Percentiles rank a stretch among this genome's conserved stretches.
phyloP scores from a whole-genome alignment of 2,797 vertebrate species.

The Ptychobarbus kaznakovi region DNA sequence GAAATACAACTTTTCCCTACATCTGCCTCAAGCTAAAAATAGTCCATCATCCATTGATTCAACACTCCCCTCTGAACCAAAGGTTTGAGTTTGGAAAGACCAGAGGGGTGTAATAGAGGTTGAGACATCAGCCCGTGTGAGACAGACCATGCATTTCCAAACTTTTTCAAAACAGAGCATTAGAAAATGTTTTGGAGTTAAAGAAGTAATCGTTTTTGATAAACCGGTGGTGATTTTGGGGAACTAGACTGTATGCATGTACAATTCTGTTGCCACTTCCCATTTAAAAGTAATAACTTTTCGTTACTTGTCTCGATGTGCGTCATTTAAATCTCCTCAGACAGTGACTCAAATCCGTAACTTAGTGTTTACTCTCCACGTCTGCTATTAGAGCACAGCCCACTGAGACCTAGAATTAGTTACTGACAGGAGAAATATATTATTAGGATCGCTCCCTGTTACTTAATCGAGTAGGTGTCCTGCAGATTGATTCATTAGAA shows the following conservation, averaged over 20 bases:
- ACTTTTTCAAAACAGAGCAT: not conserved
- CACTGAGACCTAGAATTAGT: slow-evolving; percentile 37
- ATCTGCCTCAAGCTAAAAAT: slow-evolving; percentile 37
- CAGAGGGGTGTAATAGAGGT: not conserved
- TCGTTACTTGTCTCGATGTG: not conserved
- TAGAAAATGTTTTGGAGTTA: not conserved
- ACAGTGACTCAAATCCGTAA: slow-evolving; percentile 57
- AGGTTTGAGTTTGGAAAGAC: slow-evolving; percentile 43
- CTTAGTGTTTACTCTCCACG: slow-evolving; percentile 34
- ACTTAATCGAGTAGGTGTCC: not conserved
- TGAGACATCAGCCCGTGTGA: not conserved
- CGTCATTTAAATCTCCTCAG: slow-evolving; percentile 46
- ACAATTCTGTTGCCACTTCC: not conserved
- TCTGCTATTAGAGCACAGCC: slow-evolving; percentile 51
- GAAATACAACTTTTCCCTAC: slow-evolving; percentile 47
- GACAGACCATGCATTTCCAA: not conserved
- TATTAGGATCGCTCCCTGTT: not conserved
- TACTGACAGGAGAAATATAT: slow-evolving; percentile 17
- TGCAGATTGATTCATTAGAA: not conserved
- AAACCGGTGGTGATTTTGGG: not conserved
- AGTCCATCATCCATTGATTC: slow-evolving; percentile 24
- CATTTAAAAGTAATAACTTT: not conserved
- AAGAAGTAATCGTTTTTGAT: not conserved
- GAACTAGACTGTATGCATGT: not conserved
- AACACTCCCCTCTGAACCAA: slow-evolving; percentile 34